Evolutionary conservation across 2,888 invertebrate species (phyloP).

Genomic region (Erannis defoliaria): DNA sequence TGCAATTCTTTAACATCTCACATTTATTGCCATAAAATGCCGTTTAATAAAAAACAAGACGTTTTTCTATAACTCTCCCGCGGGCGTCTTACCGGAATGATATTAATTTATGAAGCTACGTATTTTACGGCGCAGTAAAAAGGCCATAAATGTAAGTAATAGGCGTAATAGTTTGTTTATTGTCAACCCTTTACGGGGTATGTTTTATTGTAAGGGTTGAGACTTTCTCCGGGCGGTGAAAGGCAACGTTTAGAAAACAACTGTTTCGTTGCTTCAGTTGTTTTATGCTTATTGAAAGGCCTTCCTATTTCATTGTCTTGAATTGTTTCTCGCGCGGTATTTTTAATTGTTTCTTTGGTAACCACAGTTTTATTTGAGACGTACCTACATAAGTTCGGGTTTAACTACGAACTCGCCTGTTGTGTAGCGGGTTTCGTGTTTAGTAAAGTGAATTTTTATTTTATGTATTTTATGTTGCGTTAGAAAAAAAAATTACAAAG

Average conservation of each 20-base stretch:
- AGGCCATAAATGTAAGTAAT: slow-evolving; percentile 39
- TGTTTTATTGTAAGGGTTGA: slow-evolving; percentile 19
- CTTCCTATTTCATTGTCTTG: neutral
- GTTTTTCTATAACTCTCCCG: slow-evolving; percentile 46
- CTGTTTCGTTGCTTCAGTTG: neutral
- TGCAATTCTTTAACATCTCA: slow-evolving; percentile 9
- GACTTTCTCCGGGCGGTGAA: slow-evolving; percentile 21
- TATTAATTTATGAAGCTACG: slow-evolving; percentile 17
- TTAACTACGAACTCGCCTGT: too few relatives aligned
- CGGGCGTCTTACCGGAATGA: slow-evolving; percentile 31
- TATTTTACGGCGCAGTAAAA: slow-evolving; percentile 39
- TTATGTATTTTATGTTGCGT: too few relatives aligned
- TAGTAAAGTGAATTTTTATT: too few relatives aligned
- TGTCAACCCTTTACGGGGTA: slow-evolving; percentile 39
- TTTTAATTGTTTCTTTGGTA: neutral
- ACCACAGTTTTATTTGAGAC: too few relatives aligned
- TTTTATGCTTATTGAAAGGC: neutral
- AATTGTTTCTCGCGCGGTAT: neutral
- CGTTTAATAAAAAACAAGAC: slow-evolving; percentile 33
- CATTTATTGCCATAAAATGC: slow-evolving; percentile 13
- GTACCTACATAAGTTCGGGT: too few relatives aligned
- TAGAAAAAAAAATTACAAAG: too few relatives aligned
- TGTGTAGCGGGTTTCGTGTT: too few relatives aligned
- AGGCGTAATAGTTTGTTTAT: slow-evolving; percentile 29
- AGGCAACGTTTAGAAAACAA: neutral